Base-by-base conservation (phyloP, 2,888 invertebrate genomes). In the Lagria hirta region DNA sequence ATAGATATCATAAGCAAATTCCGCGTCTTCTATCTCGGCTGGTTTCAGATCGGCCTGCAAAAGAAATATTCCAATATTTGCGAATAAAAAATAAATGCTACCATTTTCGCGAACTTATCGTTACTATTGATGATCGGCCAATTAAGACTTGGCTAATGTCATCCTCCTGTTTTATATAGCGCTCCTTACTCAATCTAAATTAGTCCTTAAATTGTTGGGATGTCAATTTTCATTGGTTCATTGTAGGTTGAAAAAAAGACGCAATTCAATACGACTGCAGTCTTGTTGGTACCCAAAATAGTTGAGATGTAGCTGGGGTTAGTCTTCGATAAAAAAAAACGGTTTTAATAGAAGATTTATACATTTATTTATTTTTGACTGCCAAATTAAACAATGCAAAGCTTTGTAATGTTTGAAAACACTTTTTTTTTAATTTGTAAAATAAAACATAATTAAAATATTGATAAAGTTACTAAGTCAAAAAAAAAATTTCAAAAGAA, bases 1-100 rank as follows among this genome's bases (percentile, higher is more conserved):
- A 29, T 55, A 66, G 0, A 69, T 55, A n/a, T 60, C 56, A 38
- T 66, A 60, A 1, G 62, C 62, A 40, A 69, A 67, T 43, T 68
- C 65, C 2, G 62, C 55, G 30, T 58, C 70, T 49, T 69, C 67
- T 30, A 66, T 30, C 50, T 69, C 69, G 5, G 38, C 45, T 26
- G 55, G 55, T 51, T 60, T 66, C 11, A 69, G 47, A 20, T 66
- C 66, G 16, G 59, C 49, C 65, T 66, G 47, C 28, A 58, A 61
- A 21, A 10, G 3, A 12, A 10, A 5, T n/a, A n/a, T n/a, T n/a
- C n/a, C n/a, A n/a, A n/a, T n/a, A n/a, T n/a, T n/a, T n/a, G n/a
- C n/a, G n/a, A n/a, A 21, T 30, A n/a, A n/a, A n/a, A n/a, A n/a
- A n/a, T n/a, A n/a, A 8, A 6, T 29, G 24, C 2, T 36, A 56